Base-by-base conservation (phyloP, 1,140 invertebrate genomes). In the Melitaea cinxia region DNA sequence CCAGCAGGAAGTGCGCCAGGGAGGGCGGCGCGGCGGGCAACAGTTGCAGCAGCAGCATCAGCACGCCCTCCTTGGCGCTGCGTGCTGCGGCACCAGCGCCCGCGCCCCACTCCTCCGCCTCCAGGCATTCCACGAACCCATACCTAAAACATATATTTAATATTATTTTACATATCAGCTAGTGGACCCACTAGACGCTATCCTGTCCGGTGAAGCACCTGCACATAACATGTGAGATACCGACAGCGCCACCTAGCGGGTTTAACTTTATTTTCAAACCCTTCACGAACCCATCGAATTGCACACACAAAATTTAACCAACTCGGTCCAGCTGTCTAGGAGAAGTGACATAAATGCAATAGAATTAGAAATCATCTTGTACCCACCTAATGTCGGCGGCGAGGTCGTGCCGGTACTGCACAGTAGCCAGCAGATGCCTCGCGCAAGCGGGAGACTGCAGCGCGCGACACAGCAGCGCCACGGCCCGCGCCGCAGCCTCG, bases 61-160 rank as follows among this genome's bases (percentile, higher is more conserved):
- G 80, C 55, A 98, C 94, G 12, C 92, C 92, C 79, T 93, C 94
- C 88, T 93, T 96, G 65, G 92, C 94, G 0, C 85, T 91, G 77
- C 88, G 71, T 61, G 79, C 65, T n/a, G 93, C 85, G 70, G 73
- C 80, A 19, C 78, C 0, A 87, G 86, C 80, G 21, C 78, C 0
- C 88, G 86, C 0, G 72, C 86, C 14, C 65, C 82, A 77, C 39
- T 92, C 92, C 55, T 97, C 95, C 56, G 92, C 91, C 75, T 98
- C 97, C 35, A 98, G 81, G 79, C 96, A 96, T 77, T 98, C 96
- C 21, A 98, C 96, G 91, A 98, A 98, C 0, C 95, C 96, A 78
- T 97, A 95, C 28, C 96, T 92, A n/a, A n/a, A n/a, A n/a, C n/a
- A n/a, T n/a, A n/a, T n/a, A n/a, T n/a, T n/a, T n/a, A n/a, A n/a